Conservation (phyloP, 1,140 invertebrate genomes). For the Drosophila repleta region DNA sequence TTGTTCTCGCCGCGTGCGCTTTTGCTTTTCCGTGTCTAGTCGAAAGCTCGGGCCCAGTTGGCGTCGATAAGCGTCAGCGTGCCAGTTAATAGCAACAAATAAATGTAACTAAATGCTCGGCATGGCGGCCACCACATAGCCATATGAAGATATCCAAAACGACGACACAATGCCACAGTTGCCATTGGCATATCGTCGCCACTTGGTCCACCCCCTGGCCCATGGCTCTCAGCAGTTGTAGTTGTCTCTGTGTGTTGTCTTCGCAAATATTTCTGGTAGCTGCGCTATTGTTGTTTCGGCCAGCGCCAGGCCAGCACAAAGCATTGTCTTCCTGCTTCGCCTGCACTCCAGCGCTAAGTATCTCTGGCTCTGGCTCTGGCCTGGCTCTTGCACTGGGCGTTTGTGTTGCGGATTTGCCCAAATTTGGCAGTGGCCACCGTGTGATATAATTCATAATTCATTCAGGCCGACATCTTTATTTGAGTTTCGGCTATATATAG, state of each 20-base stretch:
- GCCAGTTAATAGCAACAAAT: conserved; percentile 84
- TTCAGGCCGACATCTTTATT: conserved; percentile 78
- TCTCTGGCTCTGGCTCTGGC: background rate
- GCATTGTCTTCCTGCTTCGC: conserved; percentile 59
- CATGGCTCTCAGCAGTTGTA: conserved; percentile 15
- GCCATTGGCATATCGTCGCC: conserved; percentile 75
- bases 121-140: conserved; percentile 36
- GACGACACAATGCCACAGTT: conserved; percentile 81
- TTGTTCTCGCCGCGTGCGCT: conserved; percentile 78
- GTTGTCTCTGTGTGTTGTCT: conserved; percentile 29
- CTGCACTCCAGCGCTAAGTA: conserved; percentile 36
- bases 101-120: conserved; percentile 83
- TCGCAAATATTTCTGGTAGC: conserved; percentile 52
- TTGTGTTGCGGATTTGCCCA: conserved; percentile 58
- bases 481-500: conserved; percentile 38
- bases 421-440: conserved; percentile 66
- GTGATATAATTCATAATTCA: conserved; percentile 83
- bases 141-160: conserved; percentile 83
- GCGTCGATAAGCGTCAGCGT: conserved; percentile 78
- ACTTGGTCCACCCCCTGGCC: conserved; percentile 44
- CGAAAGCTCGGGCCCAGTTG: conserved; percentile 27
- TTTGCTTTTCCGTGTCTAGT: conserved; percentile 69
- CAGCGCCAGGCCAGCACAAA: conserved; percentile 34
- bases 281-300: conserved; percentile 67
- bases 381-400: conserved; percentile 6